Base-by-base conservation (phyloP, 92 coral and sea anemone genomes). In the Porites cylindrica region DNA sequence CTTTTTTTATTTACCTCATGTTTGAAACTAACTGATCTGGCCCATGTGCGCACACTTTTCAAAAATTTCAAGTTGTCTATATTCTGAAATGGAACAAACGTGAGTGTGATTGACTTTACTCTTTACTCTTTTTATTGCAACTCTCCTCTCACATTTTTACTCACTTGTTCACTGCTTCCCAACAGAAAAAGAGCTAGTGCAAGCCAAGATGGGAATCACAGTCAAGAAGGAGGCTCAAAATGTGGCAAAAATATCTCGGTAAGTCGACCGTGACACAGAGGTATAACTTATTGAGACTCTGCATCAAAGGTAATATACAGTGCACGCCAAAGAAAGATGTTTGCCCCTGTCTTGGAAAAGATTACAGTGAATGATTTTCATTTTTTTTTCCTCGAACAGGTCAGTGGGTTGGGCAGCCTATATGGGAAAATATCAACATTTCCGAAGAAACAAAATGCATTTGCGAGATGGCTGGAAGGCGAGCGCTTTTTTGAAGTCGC, bases 401-500 rank as follows among this genome's bases (percentile, higher is more conserved):
- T 61, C 67, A 62, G 66, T 12, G 67, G 29, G 75, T 77, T 87
- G 18, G 60, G 60, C 86, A 53, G 26, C 9, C 38, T 87, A 7
- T 87, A 72, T 67, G 82, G 91, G n/a, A 87, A 81, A 59, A 52
- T 65, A 7, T 13, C 86, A 17, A 80, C 81, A 17, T 66, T 79
- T 16, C 54, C 77, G 7, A 81, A 81, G 75, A 87, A 87, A 21
- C 61, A 20, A 20, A 66, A 58, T 13, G 86, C 70, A 18, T 87
- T 50, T 51, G 50, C 56, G 16, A 43, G 75, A 18, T 80, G 86
- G 86, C 21, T 65, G 3, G 70, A 47, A 20, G 91, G 91, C 8
- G 71, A 80, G 11, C 54, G 66, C 52, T 87, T 81, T 56, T 29
- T 3, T 11, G 69, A 62, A 43, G 51, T 80, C 4, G 91, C 86